Evolutionary conservation across 2,888 invertebrate species (phyloP).

Genomic region (Eurytoma adleriae): DNA sequence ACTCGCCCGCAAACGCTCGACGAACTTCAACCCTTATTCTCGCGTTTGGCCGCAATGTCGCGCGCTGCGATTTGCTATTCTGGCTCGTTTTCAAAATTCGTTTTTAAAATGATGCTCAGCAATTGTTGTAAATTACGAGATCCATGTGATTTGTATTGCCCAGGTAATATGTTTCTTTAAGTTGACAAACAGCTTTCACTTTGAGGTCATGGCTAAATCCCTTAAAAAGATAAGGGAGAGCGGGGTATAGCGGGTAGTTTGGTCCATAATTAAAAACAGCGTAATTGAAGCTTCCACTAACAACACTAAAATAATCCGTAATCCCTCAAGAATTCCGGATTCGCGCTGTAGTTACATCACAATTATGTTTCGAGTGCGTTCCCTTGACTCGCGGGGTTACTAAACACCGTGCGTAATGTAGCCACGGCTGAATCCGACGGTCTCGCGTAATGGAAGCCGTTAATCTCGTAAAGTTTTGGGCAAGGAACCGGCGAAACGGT

Average conservation of each 20-base stretch:
- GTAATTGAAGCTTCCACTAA: no score
- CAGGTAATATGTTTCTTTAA: no score
- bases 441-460: conserved; percentile 47
- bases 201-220: no score
- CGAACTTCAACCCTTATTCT: neutral
- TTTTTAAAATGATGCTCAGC: no score
- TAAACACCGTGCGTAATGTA: conserved; percentile 20
- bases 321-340: conserved; percentile 1
- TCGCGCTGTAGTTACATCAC: neutral
- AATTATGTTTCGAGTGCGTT: conserved; percentile 1
- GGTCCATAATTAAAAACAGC: no score
- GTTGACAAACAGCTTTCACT: no score
- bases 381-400: conserved; percentile 27
- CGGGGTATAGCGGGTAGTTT: no score
- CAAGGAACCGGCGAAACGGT: conserved; percentile 30
- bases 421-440: conserved; percentile 40
- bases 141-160: no score
- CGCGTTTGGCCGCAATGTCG: neutral
- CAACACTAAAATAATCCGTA: neutral
- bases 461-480: conserved; percentile 53
- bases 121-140: no score
- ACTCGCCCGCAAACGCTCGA: conserved; percentile 21
- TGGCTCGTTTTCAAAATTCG: neutral
- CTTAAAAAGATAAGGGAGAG: no score
- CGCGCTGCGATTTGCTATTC: neutral